Evolutionary conservation across 2,888 invertebrate species (phyloP).

Genomic region (Steinernema carpocapsae): DNA sequence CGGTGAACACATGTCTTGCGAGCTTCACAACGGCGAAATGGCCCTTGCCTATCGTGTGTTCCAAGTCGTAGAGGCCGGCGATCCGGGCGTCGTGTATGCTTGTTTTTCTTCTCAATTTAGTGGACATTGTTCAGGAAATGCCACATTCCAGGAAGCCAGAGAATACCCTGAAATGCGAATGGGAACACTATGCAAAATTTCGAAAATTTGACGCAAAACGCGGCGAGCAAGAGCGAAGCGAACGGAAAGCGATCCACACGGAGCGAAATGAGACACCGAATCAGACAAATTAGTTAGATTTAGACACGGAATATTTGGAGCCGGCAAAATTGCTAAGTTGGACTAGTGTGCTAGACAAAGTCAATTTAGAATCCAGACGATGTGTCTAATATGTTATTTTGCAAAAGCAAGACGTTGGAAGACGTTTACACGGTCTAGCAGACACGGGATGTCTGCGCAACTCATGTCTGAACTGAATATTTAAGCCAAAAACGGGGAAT

Average conservation of each 20-base stretch:
- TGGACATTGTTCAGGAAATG: not conserved
- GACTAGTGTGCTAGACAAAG: too few relatives aligned
- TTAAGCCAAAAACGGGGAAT: not conserved
- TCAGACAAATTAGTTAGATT: not conserved
- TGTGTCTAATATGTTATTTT: too few relatives aligned
- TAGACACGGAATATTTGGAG: not conserved
- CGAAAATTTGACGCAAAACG: not conserved
- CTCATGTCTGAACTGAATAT: not conserved
- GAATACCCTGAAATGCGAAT: not conserved
- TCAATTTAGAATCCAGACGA: too few relatives aligned
- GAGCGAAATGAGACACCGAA: not conserved
- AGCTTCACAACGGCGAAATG: conserved; percentile 98
- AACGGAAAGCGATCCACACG: not conserved
- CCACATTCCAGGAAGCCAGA: not conserved
- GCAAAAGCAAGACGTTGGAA: too few relatives aligned
- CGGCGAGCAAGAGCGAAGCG: not conserved
- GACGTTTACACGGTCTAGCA: too few relatives aligned
- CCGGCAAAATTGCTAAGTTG: not conserved
- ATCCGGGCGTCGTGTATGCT: conserved; percentile 8
- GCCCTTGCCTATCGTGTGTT: conserved; percentile 91
- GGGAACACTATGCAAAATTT: too few relatives aligned
- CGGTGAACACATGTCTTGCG: conserved; percentile 97
- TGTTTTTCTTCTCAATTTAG: conserved; percentile 19
- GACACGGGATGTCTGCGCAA: too few relatives aligned
- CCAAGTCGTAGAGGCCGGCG: conserved; percentile 88